Evolutionary conservation across 1,140 invertebrate species (phyloP), one percentile per base, ranked within the genome.

Genomic region (Colletes latitarsis): DNA sequence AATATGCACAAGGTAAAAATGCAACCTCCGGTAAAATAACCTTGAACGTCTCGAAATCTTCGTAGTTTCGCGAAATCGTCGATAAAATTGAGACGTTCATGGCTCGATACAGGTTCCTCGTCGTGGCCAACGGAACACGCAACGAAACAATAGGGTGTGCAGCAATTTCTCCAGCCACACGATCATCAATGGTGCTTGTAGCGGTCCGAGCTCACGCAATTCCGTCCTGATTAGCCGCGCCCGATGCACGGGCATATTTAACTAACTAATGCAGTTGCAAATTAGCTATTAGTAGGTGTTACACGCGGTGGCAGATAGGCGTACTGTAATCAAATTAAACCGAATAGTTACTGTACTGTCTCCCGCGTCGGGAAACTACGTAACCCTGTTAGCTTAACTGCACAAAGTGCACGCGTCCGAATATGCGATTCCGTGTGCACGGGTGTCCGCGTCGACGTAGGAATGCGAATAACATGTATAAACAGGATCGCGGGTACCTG

Each of bases 221-320:
- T 89, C 87, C 77, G 77, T 62, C 78, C 85, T 87, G 83, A 91
- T 90, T 89, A 88, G 74, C 85, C 77, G 71, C 30, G 69, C 74
- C 57, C 79, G 78, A 82, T 77, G 63, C 73, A 49, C 71, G 66
- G 76, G 77, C 74, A 88, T 89, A 90, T 90, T 90, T 88, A 90
- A 91, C 81, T 80, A 82, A 87, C 73, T 88, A 89, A 88, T 87
- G 82, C 84, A 89, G 83, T 88, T 89, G 86, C 84, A 85, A 91
- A 91, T 91, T 88, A 89, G 84, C 87, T 88, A 92, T 91, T 90
- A 90, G 87, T 82, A 86, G 82, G 85, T 86, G 81, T 89, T 89
- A 83, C 77, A 82, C 78, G 82, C 66, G 77, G 77, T 71, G 81
- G 84, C 76, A 78, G 85, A 82, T 85, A 84, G 84, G 85, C 69